Conservation (phyloP, 2,888 invertebrate species). For the Chrysina gloriosa region DNA sequence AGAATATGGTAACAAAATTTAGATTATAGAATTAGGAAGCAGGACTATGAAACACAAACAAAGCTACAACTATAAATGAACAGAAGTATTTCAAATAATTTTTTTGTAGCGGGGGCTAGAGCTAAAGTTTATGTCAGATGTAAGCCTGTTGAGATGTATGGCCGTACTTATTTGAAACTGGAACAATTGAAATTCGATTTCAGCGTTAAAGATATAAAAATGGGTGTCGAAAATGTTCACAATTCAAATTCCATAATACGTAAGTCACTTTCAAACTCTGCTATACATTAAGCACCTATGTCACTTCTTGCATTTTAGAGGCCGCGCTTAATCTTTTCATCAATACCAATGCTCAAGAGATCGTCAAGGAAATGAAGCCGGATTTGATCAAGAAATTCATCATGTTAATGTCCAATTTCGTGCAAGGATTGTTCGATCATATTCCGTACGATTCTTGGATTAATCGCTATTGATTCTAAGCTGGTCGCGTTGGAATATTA, state of each 20-base stretch:
- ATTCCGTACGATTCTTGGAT: slow-evolving; percentile 86
- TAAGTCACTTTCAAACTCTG: slow-evolving; percentile 67
- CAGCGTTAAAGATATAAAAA: slow-evolving; percentile 82
- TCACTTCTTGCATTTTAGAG: slow-evolving; percentile 71
- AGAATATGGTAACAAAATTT: slow-evolving; percentile 76
- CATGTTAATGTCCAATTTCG: slow-evolving; percentile 79
- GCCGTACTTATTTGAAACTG: slow-evolving; percentile 75
- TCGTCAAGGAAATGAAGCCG: slow-evolving; percentile 89
- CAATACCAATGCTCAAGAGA: slow-evolving; percentile 86
- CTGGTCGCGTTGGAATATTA: background rate
- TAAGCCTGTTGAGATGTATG: slow-evolving; percentile 69
- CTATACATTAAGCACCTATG: slow-evolving; percentile 19
- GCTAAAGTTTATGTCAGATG: slow-evolving; percentile 87
- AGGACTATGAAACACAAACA: background rate
- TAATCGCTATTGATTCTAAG: slow-evolving; percentile 51
- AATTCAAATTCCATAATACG: slow-evolving; percentile 84
- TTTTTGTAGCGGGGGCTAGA: slow-evolving; percentile 78
- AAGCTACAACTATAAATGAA: background rate
- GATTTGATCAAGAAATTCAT: slow-evolving; percentile 81
- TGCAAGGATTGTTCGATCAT: slow-evolving; percentile 79
- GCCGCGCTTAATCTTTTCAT: slow-evolving; percentile 88
- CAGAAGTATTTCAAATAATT: background rate
- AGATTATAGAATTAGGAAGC: background rate
- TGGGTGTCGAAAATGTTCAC: slow-evolving; percentile 88
- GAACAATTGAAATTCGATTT: slow-evolving; percentile 88